Base-by-base conservation (phyloP, 2,113 vertebrate genomes). In the Catagonus wagneri region DNA sequence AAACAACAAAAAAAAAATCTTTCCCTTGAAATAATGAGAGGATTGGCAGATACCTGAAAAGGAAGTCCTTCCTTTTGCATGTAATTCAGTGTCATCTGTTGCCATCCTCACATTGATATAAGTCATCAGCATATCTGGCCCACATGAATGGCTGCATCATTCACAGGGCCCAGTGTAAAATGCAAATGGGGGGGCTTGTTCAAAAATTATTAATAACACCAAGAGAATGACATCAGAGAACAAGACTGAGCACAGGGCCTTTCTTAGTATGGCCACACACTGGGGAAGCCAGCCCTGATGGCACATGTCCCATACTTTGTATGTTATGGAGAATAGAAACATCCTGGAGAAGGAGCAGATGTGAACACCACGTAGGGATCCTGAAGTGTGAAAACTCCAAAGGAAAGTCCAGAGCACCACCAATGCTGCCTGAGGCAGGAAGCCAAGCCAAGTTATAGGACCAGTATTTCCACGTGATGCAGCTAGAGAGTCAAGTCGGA, bases 11-110 rank as follows among this genome's bases (percentile, higher is more conserved):
- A 74, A 89, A 27, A 74, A 72, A 74, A 54, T 7, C 20, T 85
- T 86, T 92, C 86, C 32, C n/a, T 89, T 92, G 71, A 84, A 79
- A 65, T 71, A 85, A 66, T 79, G 86, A 95, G 34, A 54, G 52
- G 19, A 66, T 10, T 60, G 23, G 71, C 54, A 56, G 52, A 58
- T 12, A 72, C 27, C 23, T 39, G 61, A 61, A 80, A 95, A 89
- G 44, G 36, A 92, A 44, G 14, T 11, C 1, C 7, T 20, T 95
- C 50, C 72, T 90, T 83, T 56, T 60, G 16, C 4, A 17, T 22
- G 34, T 71, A 13, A 83, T 2, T 61, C 69, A 34, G 14, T 36
- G 34, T 19, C 60, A 11, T 72, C 63, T 8, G 22, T 65, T 61
- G 22, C 56, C 80, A 81, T 72, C 50, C 8, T 13, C 32, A 60